Evolutionary conservation across 2,888 invertebrate species (phyloP).

Genomic region (Papilio protenor): DNA sequence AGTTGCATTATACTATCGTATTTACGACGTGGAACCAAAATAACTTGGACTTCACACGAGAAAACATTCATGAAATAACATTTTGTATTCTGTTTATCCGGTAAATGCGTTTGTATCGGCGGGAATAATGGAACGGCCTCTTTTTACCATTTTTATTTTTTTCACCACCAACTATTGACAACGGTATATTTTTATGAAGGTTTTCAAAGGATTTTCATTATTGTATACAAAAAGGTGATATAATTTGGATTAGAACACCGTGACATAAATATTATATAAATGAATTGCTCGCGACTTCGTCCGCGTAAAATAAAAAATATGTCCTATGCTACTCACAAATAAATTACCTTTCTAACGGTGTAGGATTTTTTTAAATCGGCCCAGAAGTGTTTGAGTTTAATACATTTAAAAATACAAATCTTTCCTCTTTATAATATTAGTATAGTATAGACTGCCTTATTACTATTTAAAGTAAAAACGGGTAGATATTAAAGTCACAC

Average conservation of each 20-base stretch:
- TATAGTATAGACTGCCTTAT: no score
- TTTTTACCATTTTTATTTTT: background rate
- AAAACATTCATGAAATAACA: constrained; percentile 37
- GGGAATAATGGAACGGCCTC: constrained; percentile 9
- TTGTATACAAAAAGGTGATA: background rate
- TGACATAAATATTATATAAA: no score
- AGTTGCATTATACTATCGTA: constrained; percentile 36
- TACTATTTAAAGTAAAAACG: background rate
- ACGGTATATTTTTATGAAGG: background rate
- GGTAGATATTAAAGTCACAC: background rate
- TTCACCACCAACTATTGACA: constrained; percentile 6
- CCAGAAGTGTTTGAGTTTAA: no score
- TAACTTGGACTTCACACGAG: constrained; percentile 26
- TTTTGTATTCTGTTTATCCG: constrained; percentile 41
- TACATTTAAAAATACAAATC: no score
- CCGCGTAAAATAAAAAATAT: no score
- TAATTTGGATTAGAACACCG: background rate
- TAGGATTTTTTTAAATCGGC: no score
- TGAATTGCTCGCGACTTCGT: no score
- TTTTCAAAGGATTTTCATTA: background rate
- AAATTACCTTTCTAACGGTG: no score
- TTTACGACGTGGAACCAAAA: constrained; percentile 32
- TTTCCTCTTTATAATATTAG: no score
- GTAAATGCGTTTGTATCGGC: constrained; percentile 34
- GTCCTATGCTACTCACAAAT: no score